Percentiles rank a stretch among this genome's conserved stretches.
Conservation (phyloP, 2,113 vertebrate genomes). For the Porphyrio hochstetteri region DNA sequence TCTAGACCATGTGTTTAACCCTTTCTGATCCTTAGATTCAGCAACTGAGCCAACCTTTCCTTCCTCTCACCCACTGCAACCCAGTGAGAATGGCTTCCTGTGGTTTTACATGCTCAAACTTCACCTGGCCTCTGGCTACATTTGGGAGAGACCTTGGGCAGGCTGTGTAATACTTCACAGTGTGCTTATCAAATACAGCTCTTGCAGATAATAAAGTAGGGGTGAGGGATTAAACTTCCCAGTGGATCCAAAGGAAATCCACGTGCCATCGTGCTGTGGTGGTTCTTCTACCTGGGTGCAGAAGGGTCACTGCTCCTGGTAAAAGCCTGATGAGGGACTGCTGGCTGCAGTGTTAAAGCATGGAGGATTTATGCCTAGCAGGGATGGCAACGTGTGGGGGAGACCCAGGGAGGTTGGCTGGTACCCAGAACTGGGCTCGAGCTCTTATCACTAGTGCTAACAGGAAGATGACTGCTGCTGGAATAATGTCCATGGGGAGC, state of each 20-base stretch:
- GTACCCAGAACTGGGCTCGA: background rate
- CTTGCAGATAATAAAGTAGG: background rate
- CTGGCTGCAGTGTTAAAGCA: background rate
- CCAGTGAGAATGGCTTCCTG: background rate
- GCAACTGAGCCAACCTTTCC: background rate
- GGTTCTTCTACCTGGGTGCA: background rate
- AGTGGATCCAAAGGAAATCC: background rate
- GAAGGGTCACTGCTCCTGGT: background rate
- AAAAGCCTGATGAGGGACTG: background rate
- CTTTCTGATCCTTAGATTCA: background rate
- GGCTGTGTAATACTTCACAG: background rate
- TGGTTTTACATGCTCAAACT: background rate
- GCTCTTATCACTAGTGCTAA: fast-evolving
- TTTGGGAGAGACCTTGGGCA: background rate
- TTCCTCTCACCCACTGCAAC: background rate
- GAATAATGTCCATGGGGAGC: background rate
- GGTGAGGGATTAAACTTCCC: background rate
- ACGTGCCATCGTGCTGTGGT: background rate
- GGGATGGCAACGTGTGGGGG: fast-evolving
- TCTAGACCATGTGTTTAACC: background rate
- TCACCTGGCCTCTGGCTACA: background rate
- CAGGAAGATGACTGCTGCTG: background rate
- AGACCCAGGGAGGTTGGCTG: background rate
- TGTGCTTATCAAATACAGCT: background rate
- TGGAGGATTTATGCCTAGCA: background rate